Percentiles rank a stretch among this genome's conserved stretches.
Evolutionary conservation across 1,140 invertebrate species (phyloP).

Genomic region (Maconellicoccus hirsutus): DNA sequence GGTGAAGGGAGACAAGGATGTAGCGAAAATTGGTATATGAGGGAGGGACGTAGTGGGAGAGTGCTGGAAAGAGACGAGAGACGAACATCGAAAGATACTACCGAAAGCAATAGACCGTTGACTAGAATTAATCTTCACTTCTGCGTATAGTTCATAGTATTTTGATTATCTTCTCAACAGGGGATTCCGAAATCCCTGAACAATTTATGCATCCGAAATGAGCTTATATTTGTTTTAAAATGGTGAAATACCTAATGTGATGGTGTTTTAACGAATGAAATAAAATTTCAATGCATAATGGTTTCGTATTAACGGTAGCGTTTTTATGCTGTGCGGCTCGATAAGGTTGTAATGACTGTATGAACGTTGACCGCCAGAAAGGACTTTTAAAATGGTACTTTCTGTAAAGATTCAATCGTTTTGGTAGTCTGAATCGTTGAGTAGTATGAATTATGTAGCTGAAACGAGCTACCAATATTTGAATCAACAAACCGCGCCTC

Average conservation of each 20-base stretch:
- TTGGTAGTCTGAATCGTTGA: too few species aligned
- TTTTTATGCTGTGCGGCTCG: too few species aligned
- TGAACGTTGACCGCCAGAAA: too few species aligned
- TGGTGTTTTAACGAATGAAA: not conserved
- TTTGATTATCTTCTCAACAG: constrained; percentile 9
- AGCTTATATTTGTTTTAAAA: not conserved
- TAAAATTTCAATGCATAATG: not conserved
- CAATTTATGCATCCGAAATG: constrained; percentile 8
- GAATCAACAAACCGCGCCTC: too few species aligned
- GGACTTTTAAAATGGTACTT: too few species aligned
- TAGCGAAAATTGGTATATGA: not conserved
- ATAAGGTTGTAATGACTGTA: too few species aligned
- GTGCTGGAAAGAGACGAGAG: not conserved
- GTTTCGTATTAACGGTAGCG: not conserved
- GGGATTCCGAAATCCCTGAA: constrained; percentile 2
- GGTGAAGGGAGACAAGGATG: too few species aligned
- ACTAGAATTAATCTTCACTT: constrained; percentile 5
- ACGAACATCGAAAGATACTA: not conserved
- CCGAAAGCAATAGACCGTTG: not conserved
- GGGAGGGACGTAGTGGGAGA: not conserved
- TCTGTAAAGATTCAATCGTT: too few species aligned
- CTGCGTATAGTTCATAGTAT: not conserved
- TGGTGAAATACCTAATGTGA: not conserved
- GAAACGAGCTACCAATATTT: too few species aligned
- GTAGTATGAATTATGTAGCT: too few species aligned